phyloP scores from a whole-genome alignment of 2,888 invertebrate species.

The Dynastes tityus region DNA sequence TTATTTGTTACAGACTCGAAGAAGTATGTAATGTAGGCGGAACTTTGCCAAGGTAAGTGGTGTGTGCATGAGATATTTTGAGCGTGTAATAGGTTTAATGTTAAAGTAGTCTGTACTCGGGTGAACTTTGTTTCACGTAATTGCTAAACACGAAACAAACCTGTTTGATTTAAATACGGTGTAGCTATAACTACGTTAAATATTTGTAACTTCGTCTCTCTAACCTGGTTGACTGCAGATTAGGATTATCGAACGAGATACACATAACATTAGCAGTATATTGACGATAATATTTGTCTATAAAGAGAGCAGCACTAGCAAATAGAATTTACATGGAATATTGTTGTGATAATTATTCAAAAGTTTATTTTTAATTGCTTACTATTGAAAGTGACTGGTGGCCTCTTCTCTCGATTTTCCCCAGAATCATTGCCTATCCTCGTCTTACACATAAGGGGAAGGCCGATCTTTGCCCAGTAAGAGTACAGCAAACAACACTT shows the following conservation, averaged over 20 bases:
- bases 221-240: not conserved
- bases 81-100: conserved; percentile 23
- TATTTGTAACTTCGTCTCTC: not conserved
- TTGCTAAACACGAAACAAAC: conserved; percentile 7
- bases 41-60: conserved; percentile 34
- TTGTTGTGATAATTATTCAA: too few relatives aligned
- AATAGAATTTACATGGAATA: not conserved
- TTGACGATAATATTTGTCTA: not conserved
- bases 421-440: too few relatives aligned
- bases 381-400: too few relatives aligned
- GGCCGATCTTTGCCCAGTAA: too few relatives aligned
- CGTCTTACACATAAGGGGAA: too few relatives aligned
- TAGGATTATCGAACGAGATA: not conserved
- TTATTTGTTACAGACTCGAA: conserved; percentile 39
- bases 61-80: conserved; percentile 13
- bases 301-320: not conserved
- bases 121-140: not conserved
- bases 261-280: not conserved
- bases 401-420: too few relatives aligned
- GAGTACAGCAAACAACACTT: too few relatives aligned
- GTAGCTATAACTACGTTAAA: not conserved
- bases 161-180: not conserved
- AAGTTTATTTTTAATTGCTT: too few relatives aligned
- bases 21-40: conserved; percentile 34
- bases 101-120: not conserved